Conservation (phyloP, 2,888 invertebrate species). For the Lepidonotus clava region DNA sequence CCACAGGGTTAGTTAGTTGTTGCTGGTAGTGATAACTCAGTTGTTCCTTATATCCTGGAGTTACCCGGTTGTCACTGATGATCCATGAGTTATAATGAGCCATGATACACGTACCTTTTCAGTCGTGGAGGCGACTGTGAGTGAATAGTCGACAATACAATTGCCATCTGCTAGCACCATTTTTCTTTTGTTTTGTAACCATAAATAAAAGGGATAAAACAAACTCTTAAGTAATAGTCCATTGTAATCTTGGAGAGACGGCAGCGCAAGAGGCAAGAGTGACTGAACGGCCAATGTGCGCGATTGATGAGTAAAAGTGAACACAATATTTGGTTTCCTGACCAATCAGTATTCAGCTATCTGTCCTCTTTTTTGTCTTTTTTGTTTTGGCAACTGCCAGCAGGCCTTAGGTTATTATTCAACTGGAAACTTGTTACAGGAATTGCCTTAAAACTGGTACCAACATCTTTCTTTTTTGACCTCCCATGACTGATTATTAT, state of each 20-base stretch:
- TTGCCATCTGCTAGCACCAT: conserved; percentile 39
- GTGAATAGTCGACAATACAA: too few relatives aligned
- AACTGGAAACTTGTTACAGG: not conserved
- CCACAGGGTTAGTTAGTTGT: conserved; percentile 41
- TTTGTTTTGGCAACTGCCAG: not conserved
- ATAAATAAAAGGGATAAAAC: too few relatives aligned
- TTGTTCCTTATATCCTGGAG: not conserved
- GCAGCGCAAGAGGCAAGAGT: not conserved
- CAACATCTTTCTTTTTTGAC: too few relatives aligned
- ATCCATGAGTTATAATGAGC: too few relatives aligned
- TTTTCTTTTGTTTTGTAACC: not conserved
- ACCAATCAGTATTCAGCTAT: not conserved
- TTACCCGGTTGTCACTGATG: not conserved
- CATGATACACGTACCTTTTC: too few relatives aligned
- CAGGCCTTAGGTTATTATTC: not conserved
- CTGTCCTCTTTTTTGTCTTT: not conserved
- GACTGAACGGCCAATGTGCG: not conserved
- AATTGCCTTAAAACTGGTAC: not conserved
- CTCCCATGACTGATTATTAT: too few relatives aligned
- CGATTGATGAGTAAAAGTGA: conserved; percentile 10
- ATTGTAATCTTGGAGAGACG: too few relatives aligned
- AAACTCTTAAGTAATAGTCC: too few relatives aligned
- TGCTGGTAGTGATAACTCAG: not conserved
- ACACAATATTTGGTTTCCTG: conserved; percentile 24
- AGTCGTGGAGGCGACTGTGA: too few relatives aligned